phyloP scores from a whole-genome alignment of 2,888 invertebrate species.

The Sympetrum striolatum region DNA sequence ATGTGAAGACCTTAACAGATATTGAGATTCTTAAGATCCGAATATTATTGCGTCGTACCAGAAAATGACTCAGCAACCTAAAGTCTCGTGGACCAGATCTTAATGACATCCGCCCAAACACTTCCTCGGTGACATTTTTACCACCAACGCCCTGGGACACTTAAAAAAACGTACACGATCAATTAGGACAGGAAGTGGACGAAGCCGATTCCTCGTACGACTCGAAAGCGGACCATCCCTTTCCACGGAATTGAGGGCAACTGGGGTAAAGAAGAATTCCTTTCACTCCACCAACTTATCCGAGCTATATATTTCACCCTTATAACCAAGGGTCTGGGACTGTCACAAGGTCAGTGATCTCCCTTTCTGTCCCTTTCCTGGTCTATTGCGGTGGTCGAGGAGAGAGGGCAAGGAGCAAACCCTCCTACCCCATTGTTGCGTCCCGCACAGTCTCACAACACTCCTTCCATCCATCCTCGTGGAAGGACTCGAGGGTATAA shows the following conservation, averaged over 20 bases:
- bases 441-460: not conserved
- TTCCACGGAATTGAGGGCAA: not conserved
- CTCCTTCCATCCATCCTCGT: not conserved
- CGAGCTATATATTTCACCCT: conserved; percentile 17
- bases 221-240: not conserved
- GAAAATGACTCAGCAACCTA: no score
- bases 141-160: not conserved
- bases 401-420: not conserved
- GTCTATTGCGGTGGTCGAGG: not conserved
- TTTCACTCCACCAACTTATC: not conserved
- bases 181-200: not conserved
- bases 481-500: not conserved
- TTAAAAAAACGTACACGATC: not conserved
- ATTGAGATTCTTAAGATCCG: no score
- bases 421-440: not conserved
- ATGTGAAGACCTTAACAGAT: no score
- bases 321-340: not conserved
- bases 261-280: not conserved
- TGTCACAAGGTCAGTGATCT: conserved; percentile 38
- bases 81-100: no score
- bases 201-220: not conserved
- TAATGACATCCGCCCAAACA: no score
- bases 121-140: not conserved
- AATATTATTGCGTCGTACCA: no score
- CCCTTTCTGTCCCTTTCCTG: not conserved